These are phyloP conservation scores for Scolopax mira DNA, from an alignment of 2,113 vertebrate genomes.

Conservation along the genomic window DNA sequence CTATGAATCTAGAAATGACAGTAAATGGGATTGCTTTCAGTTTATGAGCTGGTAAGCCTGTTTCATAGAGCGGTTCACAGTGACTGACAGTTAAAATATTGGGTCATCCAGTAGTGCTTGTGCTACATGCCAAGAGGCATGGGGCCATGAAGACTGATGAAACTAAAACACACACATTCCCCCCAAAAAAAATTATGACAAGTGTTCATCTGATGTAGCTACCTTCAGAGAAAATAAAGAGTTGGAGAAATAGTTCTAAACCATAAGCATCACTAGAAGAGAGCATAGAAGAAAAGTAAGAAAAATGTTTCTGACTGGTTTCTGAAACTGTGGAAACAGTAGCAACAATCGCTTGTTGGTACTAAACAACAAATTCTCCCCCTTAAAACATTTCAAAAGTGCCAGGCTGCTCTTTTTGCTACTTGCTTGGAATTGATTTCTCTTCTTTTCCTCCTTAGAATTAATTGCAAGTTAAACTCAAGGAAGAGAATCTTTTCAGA, in stretches of 20 bases:
- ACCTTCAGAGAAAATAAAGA: neutral
- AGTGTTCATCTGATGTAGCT: neutral
- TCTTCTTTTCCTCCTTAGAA: neutral
- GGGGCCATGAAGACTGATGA: slow-evolving; percentile 27
- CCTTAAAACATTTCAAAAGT: neutral
- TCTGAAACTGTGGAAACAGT: neutral
- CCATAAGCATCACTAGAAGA: neutral
- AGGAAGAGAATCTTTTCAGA: neutral
- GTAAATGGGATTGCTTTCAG: slow-evolving; percentile 68
- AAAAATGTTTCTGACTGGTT: neutral
- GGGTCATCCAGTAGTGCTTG: slow-evolving; percentile 36
- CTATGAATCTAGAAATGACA: slow-evolving; percentile 64
- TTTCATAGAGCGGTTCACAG: slow-evolving; percentile 51
- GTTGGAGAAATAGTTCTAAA: slow-evolving; percentile 26
- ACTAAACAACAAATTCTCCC: neutral
- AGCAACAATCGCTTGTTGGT: neutral
- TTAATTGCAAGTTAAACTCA: neutral
- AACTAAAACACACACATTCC: neutral
- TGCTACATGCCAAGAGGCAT: slow-evolving; percentile 44
- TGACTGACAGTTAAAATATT: slow-evolving; percentile 63
- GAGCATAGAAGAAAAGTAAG: neutral
- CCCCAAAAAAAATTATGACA: neutral
- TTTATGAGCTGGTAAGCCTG: slow-evolving; percentile 71
- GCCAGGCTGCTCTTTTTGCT: neutral
- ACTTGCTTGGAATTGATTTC: neutral